phyloP scores from a whole-genome alignment of 2,113 vertebrate genomes.

The Podarcis cretensis region DNA sequence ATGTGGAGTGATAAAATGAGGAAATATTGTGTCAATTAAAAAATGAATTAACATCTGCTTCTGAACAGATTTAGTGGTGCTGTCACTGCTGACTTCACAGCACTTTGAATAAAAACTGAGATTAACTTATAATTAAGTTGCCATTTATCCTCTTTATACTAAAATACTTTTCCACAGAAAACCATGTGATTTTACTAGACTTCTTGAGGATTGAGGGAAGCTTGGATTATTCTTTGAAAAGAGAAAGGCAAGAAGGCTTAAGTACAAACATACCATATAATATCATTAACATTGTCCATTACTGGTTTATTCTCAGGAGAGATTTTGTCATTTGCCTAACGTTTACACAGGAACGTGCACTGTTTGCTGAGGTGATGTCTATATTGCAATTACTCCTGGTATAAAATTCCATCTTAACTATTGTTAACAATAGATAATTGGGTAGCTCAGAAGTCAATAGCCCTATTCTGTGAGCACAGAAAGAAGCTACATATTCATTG shows the following conservation, averaged over 20 bases:
- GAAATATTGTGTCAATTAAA: neutral
- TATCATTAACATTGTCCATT: neutral
- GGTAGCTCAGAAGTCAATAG: neutral
- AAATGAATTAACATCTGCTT: neutral
- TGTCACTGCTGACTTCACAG: conserved; percentile 32
- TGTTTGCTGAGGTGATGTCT: conserved; percentile 1
- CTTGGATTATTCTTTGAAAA: neutral
- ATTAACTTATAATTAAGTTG: neutral
- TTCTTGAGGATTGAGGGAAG: neutral
- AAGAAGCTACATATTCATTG: neutral
- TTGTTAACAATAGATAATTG: neutral
- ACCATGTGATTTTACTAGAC: neutral
- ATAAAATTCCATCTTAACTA: neutral
- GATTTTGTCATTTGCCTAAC: neutral
- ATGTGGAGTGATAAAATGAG: conserved; percentile 16
- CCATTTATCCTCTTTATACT: neutral
- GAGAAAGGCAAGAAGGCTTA: neutral
- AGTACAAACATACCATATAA: neutral
- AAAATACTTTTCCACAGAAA: neutral
- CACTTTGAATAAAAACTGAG: conserved; percentile 18
- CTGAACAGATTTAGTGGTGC: conserved; percentile 20
- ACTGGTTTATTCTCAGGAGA: conserved; percentile 2
- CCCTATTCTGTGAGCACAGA: neutral
- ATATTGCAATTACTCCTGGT: neutral
- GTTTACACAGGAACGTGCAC: neutral